These are phyloP conservation scores for Nyctibius bracteatus DNA, from an alignment of 2,113 vertebrate genomes.

Conservation along the genomic window DNA sequence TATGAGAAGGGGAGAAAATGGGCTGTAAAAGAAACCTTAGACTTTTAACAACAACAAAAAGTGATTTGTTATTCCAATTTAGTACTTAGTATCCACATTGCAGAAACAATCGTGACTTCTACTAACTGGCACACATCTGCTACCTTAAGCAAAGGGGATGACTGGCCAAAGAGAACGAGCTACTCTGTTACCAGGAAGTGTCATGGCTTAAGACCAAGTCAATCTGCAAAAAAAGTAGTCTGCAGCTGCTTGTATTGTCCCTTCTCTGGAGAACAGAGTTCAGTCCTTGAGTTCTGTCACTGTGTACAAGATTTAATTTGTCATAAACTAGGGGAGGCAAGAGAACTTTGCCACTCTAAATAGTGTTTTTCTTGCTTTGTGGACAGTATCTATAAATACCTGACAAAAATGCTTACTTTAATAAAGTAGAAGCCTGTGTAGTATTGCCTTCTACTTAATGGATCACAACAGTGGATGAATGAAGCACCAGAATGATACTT, in stretches of 20 bases:
- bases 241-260: not conserved
- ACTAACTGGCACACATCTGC: not conserved
- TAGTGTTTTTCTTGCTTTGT: not conserved
- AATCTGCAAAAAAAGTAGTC: not conserved
- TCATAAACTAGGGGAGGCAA: not conserved
- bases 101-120: not conserved
- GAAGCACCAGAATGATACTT: not conserved
- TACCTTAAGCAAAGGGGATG: not conserved
- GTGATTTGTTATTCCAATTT: not conserved
- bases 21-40: not conserved
- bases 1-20: no score
- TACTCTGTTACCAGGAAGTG: not conserved
- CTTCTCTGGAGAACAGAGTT: not conserved
- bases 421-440: not conserved
- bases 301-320: not conserved
- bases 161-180: not conserved
- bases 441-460: not conserved
- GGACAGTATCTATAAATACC: not conserved
- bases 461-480: not conserved
- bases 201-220: not conserved
- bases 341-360: not conserved
- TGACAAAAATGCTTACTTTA: not conserved
- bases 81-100: not conserved
- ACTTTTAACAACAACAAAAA: not conserved
- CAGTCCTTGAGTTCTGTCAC: not conserved